phyloP scores from a whole-genome alignment of 2,797 vertebrate genomes.

The Jordanella pulchra region DNA sequence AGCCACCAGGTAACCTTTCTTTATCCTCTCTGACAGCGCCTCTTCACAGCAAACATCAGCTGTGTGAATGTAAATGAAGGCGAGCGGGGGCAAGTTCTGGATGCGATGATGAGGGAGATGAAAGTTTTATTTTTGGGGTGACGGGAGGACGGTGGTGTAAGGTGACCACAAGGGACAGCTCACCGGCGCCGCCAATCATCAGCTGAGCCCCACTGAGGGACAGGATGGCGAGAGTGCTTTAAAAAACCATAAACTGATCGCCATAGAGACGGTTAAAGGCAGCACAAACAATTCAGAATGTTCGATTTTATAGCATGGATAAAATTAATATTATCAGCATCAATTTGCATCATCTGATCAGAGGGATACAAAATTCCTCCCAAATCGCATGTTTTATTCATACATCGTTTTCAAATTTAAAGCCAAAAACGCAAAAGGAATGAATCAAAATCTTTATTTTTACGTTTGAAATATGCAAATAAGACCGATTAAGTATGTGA shows the following conservation, averaged over 20 bases:
- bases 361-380: not conserved
- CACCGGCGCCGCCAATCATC: conserved; percentile 12
- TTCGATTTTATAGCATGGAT: too few species aligned
- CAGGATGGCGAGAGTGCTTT: conserved; percentile 1
- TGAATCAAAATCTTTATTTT: not conserved
- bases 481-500: not conserved
- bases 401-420: not conserved
- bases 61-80: conserved; percentile 63
- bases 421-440: not conserved
- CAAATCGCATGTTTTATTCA: too few species aligned
- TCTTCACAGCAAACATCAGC: conserved; percentile 68
- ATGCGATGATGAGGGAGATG: conserved; percentile 52
- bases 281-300: not conserved
- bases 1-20: conserved; percentile 81
- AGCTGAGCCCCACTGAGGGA: conserved; percentile 18
- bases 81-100: conserved; percentile 58
- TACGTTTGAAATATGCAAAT: not conserved
- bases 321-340: too few species aligned
- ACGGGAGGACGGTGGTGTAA: conserved; percentile 31
- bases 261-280: conserved; percentile 6
- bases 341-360: not conserved
- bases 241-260: conserved; percentile 14
- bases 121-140: conserved; percentile 62
- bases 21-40: conserved; percentile 79
- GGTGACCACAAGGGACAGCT: conserved; percentile 56